A percentile compares a stretch with the other conserved stretches of the same genome.
Evolutionary conservation across 92 coral and sea anemone species (phyloP).

Genomic region (Zoanthus sansibaricus): DNA sequence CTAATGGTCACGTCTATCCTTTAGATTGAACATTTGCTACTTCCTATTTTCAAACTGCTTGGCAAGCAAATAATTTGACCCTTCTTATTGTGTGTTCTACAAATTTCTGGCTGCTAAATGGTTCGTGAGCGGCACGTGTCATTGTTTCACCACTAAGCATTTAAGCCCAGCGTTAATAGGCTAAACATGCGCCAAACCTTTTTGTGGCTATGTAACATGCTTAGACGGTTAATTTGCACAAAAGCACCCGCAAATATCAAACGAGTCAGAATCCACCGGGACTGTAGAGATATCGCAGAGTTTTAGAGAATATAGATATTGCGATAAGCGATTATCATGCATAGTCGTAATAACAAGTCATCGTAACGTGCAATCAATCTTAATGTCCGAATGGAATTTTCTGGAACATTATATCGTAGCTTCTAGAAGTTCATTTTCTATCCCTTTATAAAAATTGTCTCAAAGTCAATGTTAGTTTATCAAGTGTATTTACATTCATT

Average conservation of each 20-base stretch:
- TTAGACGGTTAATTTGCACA: constrained; percentile 42
- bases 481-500: constrained; percentile 35
- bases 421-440: constrained; percentile 40
- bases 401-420: constrained; percentile 25
- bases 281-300: constrained; percentile 28
- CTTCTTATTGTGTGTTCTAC: neutral
- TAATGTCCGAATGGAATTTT: neutral
- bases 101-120: neutral
- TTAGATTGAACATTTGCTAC: neutral
- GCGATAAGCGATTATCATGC: constrained; percentile 37
- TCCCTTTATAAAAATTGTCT: neutral
- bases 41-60: neutral
- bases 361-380: constrained; percentile 19
- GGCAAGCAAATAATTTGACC: neutral
- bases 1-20: neutral
- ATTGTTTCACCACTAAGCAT: constrained; percentile 42
- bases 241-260: constrained; percentile 55
- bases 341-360: neutral
- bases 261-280: constrained; percentile 20
- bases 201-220: constrained; percentile 30
- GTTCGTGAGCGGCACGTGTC: constrained; percentile 8
- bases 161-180: constrained; percentile 39
- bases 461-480: constrained; percentile 41
- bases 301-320: constrained; percentile 18
- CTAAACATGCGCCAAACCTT: constrained; percentile 40